Evolutionary conservation across 2,797 vertebrate genomes (phyloP).

Genomic region (Danio kyathit): DNA sequence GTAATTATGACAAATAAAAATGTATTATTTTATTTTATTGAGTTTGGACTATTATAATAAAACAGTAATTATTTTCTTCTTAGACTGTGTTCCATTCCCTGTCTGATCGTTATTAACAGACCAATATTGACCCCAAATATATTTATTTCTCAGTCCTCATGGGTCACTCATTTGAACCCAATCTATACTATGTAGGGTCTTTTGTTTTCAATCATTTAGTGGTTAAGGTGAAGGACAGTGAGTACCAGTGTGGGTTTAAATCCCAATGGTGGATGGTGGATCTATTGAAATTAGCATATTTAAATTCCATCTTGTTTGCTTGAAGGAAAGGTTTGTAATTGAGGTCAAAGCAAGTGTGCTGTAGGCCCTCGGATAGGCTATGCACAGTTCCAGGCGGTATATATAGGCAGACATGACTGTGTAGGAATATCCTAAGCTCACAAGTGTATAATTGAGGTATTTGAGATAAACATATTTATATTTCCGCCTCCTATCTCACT

Average conservation of each 20-base stretch:
- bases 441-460: background rate
- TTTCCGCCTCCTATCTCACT: background rate
- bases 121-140: background rate
- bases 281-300: slow-evolving; percentile 11
- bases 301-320: background rate
- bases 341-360: background rate
- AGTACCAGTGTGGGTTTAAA: background rate
- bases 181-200: background rate
- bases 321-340: background rate
- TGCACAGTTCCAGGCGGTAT: slow-evolving; percentile 1
- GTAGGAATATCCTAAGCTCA: slow-evolving; percentile 1
- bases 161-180: background rate
- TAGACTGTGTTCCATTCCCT: background rate
- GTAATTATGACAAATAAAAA: no score
- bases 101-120: background rate
- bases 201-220: background rate
- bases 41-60: background rate
- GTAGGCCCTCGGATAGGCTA: background rate
- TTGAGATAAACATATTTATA: slow-evolving; percentile 7
- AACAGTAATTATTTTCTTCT: background rate
- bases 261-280: background rate
- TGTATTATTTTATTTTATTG: background rate
- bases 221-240: background rate
- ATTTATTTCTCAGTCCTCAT: background rate
- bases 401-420: background rate